These are phyloP conservation scores for Drosophila athabasca DNA, from an alignment of 1,140 invertebrate species.

Conservation along the genomic window DNA sequence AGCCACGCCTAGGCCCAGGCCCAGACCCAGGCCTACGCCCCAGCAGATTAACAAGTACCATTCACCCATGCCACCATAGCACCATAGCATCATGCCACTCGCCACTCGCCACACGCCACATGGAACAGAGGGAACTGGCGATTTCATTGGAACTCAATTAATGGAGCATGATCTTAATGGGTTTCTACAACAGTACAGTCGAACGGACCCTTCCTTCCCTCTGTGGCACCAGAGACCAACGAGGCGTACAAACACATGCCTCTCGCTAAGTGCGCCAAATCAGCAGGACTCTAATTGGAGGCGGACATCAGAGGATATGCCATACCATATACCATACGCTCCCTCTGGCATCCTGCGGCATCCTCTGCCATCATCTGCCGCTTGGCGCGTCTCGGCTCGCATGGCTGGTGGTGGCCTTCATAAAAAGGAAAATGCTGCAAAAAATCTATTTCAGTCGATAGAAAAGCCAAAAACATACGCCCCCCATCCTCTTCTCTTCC, in stretches of 20 bases:
- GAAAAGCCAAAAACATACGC: slow-evolving; percentile 20
- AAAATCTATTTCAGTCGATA: slow-evolving; percentile 37
- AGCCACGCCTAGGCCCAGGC: slow-evolving; percentile 8
- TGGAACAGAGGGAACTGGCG: slow-evolving; percentile 26
- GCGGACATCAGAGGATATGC: slow-evolving; percentile 33
- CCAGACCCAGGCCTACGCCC: slow-evolving; percentile 6
- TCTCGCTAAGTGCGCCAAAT: slow-evolving; percentile 75
- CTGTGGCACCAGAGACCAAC: slow-evolving; percentile 11
- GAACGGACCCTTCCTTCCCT: background rate
- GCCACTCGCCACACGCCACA: too few relatives aligned
- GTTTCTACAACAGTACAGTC: slow-evolving; percentile 68
- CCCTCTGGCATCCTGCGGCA: too few relatives aligned
- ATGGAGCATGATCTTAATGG: slow-evolving; percentile 82
- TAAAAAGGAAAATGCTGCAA: slow-evolving; percentile 21
- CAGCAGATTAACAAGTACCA: slow-evolving; percentile 63
- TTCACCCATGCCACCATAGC: slow-evolving; percentile 25
- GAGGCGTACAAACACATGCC: slow-evolving; percentile 61
- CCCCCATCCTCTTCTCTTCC: background rate
- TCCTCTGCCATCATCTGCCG: too few relatives aligned
- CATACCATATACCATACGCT: background rate
- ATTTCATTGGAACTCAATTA: slow-evolving; percentile 80
- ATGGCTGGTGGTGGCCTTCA: slow-evolving; percentile 13
- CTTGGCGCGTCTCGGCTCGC: slow-evolving; percentile 8
- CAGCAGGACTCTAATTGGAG: slow-evolving; percentile 79
- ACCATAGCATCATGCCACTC: too few relatives aligned